phyloP scores from a whole-genome alignment of 2,797 vertebrate genomes.

The Myoxocephalus aenaeus region DNA sequence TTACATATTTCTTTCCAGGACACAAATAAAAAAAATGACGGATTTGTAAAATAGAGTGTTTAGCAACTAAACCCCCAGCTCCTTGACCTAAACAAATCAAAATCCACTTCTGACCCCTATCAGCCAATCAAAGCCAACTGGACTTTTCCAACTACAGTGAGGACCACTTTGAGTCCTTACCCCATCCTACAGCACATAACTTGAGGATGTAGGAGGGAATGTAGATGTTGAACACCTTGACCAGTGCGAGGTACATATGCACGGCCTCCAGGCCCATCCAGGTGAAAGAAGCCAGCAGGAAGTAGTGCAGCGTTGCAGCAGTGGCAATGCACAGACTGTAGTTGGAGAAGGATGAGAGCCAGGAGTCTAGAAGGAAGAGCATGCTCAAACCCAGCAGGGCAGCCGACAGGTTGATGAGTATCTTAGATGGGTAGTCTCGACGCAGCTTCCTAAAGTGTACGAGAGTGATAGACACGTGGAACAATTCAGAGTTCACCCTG shows the following conservation, averaged over 20 bases:
- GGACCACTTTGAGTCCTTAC: conserved; percentile 76
- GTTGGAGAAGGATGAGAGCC: conserved; percentile 85
- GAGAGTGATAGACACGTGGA: background rate
- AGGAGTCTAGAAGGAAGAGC: conserved; percentile 87
- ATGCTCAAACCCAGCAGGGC: conserved; percentile 89
- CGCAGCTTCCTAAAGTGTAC: conserved; percentile 82
- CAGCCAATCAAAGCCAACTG: background rate
- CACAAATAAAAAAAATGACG: background rate
- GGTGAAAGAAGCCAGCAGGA: conserved; percentile 90
- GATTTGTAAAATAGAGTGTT: background rate
- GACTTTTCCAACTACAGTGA: background rate
- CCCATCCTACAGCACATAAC: conserved; percentile 90
- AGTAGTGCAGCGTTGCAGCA: conserved; percentile 87
- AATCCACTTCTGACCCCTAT: background rate
- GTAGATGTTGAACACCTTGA: conserved; percentile 94
- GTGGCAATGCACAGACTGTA: conserved; percentile 83
- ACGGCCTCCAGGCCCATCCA: conserved; percentile 94
- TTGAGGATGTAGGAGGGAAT: conserved; percentile 90
- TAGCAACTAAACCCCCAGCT: background rate
- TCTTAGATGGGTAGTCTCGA: conserved; percentile 90
- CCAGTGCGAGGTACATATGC: conserved; percentile 91
- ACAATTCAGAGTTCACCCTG: background rate
- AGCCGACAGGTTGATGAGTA: conserved; percentile 89
- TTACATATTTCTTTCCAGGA: background rate
- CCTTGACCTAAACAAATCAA: background rate